phyloP scores from a whole-genome alignment of 1,140 invertebrate species.

The Ceratosolen solmsi region DNA sequence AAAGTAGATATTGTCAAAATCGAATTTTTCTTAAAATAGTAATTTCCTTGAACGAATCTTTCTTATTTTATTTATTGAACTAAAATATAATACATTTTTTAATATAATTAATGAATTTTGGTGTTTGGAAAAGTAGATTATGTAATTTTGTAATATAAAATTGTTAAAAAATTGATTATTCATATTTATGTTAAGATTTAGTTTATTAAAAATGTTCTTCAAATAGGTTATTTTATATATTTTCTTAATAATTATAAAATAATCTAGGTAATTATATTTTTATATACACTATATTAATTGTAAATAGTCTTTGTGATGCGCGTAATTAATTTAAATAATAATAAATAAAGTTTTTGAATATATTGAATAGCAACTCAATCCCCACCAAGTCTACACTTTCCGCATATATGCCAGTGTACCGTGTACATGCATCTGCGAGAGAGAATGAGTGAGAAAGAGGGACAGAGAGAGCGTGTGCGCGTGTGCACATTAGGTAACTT shows the following conservation, averaged over 20 bases:
- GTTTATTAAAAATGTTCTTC: not conserved
- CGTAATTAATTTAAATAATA: not conserved
- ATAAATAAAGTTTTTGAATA: not conserved
- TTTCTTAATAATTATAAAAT: not conserved
- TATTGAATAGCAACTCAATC: not conserved
- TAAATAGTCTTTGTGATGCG: not conserved
- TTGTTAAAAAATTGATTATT: no score
- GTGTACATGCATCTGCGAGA: not conserved
- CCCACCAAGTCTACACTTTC: not conserved
- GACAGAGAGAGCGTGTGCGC: not conserved
- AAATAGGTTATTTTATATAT: not conserved
- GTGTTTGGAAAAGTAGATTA: no score
- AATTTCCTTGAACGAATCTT: no score
- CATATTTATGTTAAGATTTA: no score
- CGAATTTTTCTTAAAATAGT: not conserved
- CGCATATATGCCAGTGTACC: not conserved
- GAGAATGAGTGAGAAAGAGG: no score
- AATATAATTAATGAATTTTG: no score
- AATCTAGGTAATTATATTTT: not conserved
- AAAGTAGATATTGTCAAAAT: not conserved
- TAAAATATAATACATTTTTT: no score
- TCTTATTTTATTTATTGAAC: no score
- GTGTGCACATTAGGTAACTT: not conserved
- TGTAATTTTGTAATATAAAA: no score
- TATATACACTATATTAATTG: not conserved